Conservation (phyloP, 2,888 invertebrate genomes). For the Drosophila conformis region DNA sequence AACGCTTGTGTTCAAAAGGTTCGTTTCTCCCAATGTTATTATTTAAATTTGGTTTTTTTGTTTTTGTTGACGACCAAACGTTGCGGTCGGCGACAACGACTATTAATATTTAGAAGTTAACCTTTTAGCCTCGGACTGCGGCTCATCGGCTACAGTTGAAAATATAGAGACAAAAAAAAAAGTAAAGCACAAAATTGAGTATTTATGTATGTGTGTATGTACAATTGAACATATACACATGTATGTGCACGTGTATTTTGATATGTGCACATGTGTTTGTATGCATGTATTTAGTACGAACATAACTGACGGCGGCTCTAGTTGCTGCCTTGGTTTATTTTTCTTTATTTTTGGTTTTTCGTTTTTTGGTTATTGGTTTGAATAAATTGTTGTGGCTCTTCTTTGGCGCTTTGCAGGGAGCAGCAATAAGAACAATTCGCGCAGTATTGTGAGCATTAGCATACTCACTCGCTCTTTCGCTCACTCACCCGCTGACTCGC, state of each 20-base stretch:
- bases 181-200: constrained; percentile 43
- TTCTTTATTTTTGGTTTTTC: constrained; percentile 9
- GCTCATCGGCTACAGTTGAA: constrained; percentile 71
- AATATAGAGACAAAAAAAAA: constrained; percentile 51
- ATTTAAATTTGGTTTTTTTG: constrained; percentile 31
- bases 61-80: constrained; percentile 61
- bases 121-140: constrained; percentile 81
- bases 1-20: constrained; percentile 35
- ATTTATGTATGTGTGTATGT: constrained; percentile 21
- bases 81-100: constrained; percentile 68
- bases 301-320: constrained; percentile 42
- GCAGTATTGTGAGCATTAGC: constrained; percentile 7
- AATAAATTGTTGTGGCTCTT: constrained; percentile 26
- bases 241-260: constrained; percentile 11
- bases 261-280: constrained; percentile 8
- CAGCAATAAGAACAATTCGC: constrained; percentile 12
- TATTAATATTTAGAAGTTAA: constrained; percentile 85
- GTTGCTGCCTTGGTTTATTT: constrained; percentile 8
- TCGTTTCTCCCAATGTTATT: constrained; percentile 49
- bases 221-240: constrained; percentile 19
- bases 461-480: constrained; percentile 5
- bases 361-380: constrained; percentile 4
- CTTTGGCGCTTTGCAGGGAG: constrained; percentile 6
- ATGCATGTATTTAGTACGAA: constrained; percentile 26
- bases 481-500: constrained; percentile 17